These are phyloP conservation scores for Drosophila limbata DNA, from an alignment of 2,888 invertebrate genomes.

Conservation along the genomic window DNA sequence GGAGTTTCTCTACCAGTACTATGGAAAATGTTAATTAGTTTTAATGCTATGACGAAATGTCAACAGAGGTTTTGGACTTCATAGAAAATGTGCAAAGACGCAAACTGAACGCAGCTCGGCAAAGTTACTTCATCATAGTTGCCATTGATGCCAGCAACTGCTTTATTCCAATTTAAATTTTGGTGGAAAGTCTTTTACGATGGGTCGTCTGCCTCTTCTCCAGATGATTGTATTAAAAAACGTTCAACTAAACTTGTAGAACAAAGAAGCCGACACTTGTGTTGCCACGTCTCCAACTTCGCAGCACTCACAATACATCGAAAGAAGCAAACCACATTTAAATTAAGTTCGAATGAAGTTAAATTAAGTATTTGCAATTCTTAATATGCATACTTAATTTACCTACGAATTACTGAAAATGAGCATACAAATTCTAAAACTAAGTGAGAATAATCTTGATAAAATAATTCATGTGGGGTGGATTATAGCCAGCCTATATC, in stretches of 20 bases:
- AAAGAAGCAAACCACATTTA: too few species aligned
- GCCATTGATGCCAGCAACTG: constrained; percentile 9
- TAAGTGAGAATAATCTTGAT: too few species aligned
- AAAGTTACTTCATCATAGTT: constrained; percentile 7
- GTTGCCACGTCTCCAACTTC: background rate
- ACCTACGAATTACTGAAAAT: too few species aligned
- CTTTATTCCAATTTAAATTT: constrained; percentile 6
- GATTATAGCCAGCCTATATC: too few species aligned
- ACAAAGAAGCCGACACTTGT: background rate
- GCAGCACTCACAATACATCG: background rate
- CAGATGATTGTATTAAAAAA: constrained; percentile 2
- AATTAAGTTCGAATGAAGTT: too few species aligned
- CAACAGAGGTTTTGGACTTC: constrained; percentile 50
- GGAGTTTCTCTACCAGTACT: constrained; percentile 17
- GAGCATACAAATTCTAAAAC: too few species aligned
- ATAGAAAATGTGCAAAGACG: constrained; percentile 22
- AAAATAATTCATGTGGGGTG: too few species aligned
- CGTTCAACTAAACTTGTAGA: background rate
- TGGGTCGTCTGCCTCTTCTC: background rate
- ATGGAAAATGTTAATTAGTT: constrained; percentile 72
- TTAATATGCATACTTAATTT: too few species aligned
- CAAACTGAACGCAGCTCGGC: background rate
- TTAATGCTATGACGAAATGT: constrained; percentile 67
- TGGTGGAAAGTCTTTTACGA: background rate
- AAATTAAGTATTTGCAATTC: too few species aligned